These are phyloP conservation scores for Opisthograptis luteolata DNA, from an alignment of 2,888 invertebrate genomes.

Conservation along the genomic window DNA sequence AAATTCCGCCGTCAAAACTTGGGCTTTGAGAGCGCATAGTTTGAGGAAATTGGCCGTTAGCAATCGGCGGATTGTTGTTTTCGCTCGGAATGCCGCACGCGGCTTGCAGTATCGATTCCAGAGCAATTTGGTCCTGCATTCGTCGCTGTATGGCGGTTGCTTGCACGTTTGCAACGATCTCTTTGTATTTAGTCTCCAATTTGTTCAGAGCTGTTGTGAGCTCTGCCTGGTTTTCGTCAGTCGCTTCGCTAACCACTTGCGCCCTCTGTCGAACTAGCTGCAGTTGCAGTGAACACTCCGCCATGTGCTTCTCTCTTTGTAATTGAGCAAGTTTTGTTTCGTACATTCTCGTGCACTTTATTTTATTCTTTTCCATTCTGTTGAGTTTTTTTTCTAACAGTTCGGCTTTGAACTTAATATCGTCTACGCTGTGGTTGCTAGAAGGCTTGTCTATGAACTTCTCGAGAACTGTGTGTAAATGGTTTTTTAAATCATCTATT, in stretches of 20 bases:
- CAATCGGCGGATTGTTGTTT: slow-evolving; percentile 33
- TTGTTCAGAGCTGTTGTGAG: slow-evolving; percentile 62
- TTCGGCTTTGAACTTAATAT: slow-evolving; percentile 49
- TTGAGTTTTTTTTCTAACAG: slow-evolving; percentile 66
- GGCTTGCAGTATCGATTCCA: slow-evolving; percentile 68
- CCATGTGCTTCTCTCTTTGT: slow-evolving; percentile 68
- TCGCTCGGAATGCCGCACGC: slow-evolving; percentile 55
- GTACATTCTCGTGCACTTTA: slow-evolving; percentile 56
- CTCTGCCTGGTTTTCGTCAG: slow-evolving; percentile 66
- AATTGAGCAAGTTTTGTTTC: slow-evolving; percentile 64
- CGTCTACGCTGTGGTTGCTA: slow-evolving; percentile 47
- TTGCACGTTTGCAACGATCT: slow-evolving; percentile 73
- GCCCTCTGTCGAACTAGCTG: slow-evolving; percentile 69
- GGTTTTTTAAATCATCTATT: slow-evolving; percentile 59
- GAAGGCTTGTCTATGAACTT: slow-evolving; percentile 54
- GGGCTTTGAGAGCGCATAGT: slow-evolving; percentile 52
- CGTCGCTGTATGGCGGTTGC: slow-evolving; percentile 72
- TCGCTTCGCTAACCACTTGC: slow-evolving; percentile 63
- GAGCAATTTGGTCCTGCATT: slow-evolving; percentile 69
- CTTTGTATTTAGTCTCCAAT: slow-evolving; percentile 72
- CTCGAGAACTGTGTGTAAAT: slow-evolving; percentile 52
- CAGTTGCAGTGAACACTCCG: slow-evolving; percentile 68
- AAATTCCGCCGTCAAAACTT: slow-evolving; percentile 54
- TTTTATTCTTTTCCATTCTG: slow-evolving; percentile 65
- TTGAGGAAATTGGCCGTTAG: slow-evolving; percentile 48